A percentile compares a stretch with the other conserved stretches of the same genome.
Evolutionary conservation across 2,888 invertebrate genomes (phyloP).

Genomic region (Calameuta idolon): DNA sequence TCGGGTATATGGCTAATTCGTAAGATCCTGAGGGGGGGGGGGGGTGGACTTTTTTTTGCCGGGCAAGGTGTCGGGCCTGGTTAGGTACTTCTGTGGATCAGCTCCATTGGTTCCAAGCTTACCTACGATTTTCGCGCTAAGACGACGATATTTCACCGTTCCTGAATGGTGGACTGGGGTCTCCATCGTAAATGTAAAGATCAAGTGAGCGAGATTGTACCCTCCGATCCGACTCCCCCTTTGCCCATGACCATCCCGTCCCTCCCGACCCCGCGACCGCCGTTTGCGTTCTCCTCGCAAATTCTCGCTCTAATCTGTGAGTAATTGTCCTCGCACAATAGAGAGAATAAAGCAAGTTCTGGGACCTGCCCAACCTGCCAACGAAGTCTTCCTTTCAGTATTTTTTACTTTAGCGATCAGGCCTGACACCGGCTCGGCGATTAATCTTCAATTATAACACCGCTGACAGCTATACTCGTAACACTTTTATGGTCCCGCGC

Average conservation of each 20-base stretch:
- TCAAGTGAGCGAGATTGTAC: constrained; percentile 51
- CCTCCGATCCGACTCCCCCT: constrained; percentile 24
- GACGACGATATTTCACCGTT: constrained; percentile 53
- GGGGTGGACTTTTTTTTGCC: too few species aligned
- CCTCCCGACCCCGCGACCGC: constrained; percentile 7
- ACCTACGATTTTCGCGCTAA: constrained; percentile 45
- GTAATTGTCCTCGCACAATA: constrained; percentile 60
- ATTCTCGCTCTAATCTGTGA: constrained; percentile 64
- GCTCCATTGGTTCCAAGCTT: neutral
- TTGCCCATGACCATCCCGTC: constrained; percentile 25
- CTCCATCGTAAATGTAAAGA: constrained; percentile 53
- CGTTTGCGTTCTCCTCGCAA: constrained; percentile 48
- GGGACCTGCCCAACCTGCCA: constrained; percentile 47
- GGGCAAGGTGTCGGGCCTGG: too few species aligned
- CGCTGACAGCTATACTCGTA: constrained; percentile 55
- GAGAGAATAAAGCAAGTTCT: constrained; percentile 29
- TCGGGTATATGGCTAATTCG: too few species aligned
- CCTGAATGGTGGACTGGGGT: constrained; percentile 40
- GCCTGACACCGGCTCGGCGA: constrained; percentile 51
- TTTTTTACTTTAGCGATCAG: constrained; percentile 46
- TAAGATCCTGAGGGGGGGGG: too few species aligned
- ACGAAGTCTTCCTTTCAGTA: constrained; percentile 32
- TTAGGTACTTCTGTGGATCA: too few species aligned
- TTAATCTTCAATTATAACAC: constrained; percentile 65
- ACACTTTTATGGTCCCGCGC: constrained; percentile 32